phyloP scores from a whole-genome alignment of 2,113 vertebrate genomes.

The Chionis minor region DNA sequence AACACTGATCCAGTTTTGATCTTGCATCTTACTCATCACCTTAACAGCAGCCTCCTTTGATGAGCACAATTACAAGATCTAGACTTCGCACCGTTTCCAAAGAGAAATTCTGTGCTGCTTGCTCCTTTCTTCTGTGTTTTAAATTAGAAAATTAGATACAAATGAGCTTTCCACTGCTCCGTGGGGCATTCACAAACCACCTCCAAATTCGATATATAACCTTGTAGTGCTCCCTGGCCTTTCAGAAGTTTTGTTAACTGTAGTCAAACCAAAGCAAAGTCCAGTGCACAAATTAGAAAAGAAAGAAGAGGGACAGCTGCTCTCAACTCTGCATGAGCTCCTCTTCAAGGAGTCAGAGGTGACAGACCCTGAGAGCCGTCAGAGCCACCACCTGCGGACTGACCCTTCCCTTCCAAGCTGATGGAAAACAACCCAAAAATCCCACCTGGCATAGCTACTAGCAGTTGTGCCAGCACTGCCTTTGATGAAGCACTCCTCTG shows the following conservation, averaged over 20 bases:
- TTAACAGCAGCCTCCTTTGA: background rate
- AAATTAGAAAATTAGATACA: background rate
- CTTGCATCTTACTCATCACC: background rate
- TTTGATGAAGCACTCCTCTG: background rate
- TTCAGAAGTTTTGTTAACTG: background rate
- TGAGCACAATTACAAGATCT: background rate
- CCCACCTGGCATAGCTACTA: background rate
- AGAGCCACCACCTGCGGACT: background rate
- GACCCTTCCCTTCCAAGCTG: background rate
- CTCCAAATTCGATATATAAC: background rate
- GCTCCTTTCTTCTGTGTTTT: background rate
- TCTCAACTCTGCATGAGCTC: background rate
- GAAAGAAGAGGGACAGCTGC: background rate
- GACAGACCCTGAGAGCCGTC: background rate
- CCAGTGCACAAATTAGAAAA: background rate
- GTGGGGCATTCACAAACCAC: background rate
- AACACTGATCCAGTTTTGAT: background rate
- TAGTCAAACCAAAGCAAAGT: background rate
- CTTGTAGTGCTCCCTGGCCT: background rate
- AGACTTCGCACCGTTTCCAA: background rate
- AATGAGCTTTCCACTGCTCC: background rate
- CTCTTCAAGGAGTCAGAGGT: background rate
- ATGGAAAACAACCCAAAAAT: background rate
- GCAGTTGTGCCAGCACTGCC: accelerated
- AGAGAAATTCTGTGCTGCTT: background rate